Base-by-base conservation (phyloP, 2,888 invertebrate species). In the Campaea margaritaria region DNA sequence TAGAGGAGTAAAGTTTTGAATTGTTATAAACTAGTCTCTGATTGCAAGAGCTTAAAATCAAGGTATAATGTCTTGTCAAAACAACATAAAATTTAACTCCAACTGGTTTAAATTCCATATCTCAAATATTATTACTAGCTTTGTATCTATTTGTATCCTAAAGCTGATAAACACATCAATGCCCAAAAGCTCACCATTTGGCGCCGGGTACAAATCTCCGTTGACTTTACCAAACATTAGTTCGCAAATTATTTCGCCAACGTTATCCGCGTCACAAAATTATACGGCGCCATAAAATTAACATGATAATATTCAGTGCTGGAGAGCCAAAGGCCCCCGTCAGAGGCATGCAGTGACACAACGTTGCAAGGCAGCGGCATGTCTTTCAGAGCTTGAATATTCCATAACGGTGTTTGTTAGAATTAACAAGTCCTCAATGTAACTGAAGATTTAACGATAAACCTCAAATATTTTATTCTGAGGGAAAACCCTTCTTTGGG, bases 221-320 rank as follows among this genome's bases (percentile, higher is more conserved):
- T 36, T 39, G 15, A 39, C 21, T 47, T 12, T 38, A 43, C 21
- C 45, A 27, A 57, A 51, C 43, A 61, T 46, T 54, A 46, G 45
- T 58, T 52, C 14, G 58, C 47, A 63, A 64, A 69, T 63, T 44
- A 65, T 65, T 62, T 64, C 56, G 49, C 62, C 36, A 11, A 48
- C 48, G 58, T 65, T 62, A 65, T 64, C 53, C 45, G 41, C 39
- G 49, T 27, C 50, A 31, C 4, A 44, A 50, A 61, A 58, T 61
- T 67, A 65, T 64, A 52, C 64, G 41, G 43, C 28, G 57, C 54
- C 48, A 54, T 67, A 64, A 68, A 68, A 62, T 65, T 61, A 59
- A 59, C 68, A 67, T 64, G 62, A 70, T 68, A 67, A 64, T 66
- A 64, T 65, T 65, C 50, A 58, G 55, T 43, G 39, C 41, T 50